phyloP scores from a whole-genome alignment of 2,113 vertebrate species.

The Rana temporaria region DNA sequence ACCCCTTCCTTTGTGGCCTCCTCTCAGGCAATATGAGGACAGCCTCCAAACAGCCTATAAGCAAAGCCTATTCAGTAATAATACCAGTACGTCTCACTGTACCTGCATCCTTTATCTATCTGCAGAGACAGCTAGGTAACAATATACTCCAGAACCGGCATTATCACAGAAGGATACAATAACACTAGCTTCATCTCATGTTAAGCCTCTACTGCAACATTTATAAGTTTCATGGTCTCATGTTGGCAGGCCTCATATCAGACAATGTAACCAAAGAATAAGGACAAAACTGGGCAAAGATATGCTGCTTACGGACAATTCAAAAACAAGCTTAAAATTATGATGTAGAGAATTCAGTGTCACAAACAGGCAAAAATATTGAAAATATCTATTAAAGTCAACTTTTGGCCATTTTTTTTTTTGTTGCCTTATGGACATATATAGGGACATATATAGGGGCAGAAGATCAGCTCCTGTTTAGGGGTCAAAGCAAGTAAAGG shows the following conservation, averaged over 20 bases:
- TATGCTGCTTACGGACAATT: neutral
- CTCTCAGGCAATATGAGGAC: neutral
- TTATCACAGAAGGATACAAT: conserved; percentile 50
- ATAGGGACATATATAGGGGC: too few species aligned
- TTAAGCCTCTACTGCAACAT: conserved; percentile 54
- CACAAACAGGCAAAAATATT: too few species aligned
- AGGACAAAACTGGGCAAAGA: conserved; percentile 22
- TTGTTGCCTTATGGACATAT: too few species aligned
- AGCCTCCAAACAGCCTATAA: conserved; percentile 11
- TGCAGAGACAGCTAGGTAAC: conserved; percentile 53
- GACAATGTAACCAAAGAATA: conserved; percentile 47
- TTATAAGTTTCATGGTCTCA: conserved; percentile 52
- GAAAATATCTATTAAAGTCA: too few species aligned
- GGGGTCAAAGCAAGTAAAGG: too few species aligned
- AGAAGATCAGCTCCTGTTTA: too few species aligned
- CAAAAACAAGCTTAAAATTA: too few species aligned
- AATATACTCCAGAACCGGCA: conserved; percentile 37
- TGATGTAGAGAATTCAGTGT: too few species aligned
- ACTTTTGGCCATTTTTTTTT: too few species aligned
- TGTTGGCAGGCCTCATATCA: conserved; percentile 48
- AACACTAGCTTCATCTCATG: conserved; percentile 51
- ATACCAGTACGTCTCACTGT: conserved; percentile 33
- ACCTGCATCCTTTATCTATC: conserved; percentile 46
- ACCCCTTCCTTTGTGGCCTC: neutral
- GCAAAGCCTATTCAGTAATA: conserved; percentile 35